Evolutionary conservation across 2,888 invertebrate genomes (phyloP).

Genomic region (Hyposoter dolosus): DNA sequence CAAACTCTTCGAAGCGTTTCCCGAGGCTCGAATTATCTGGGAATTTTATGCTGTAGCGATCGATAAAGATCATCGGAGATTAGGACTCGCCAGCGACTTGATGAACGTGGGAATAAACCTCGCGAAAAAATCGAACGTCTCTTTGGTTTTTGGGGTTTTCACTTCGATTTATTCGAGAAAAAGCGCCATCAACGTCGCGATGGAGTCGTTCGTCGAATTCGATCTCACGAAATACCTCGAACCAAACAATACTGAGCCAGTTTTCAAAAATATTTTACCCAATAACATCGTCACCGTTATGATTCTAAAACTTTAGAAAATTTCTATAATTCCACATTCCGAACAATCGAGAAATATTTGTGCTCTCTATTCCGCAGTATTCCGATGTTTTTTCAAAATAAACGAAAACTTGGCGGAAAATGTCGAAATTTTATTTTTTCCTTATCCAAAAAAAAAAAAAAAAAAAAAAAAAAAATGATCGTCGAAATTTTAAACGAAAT

Average conservation of each 20-base stretch:
- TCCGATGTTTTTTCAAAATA: too few relatives aligned
- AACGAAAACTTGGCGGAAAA: neutral
- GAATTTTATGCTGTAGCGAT: slow-evolving; percentile 75
- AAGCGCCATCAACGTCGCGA: slow-evolving; percentile 68
- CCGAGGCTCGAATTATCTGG: slow-evolving; percentile 59
- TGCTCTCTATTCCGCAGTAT: neutral
- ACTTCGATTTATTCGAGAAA: slow-evolving; percentile 71
- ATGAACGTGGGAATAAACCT: slow-evolving; percentile 64
- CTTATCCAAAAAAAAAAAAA: too few relatives aligned
- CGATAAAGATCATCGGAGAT: slow-evolving; percentile 69
- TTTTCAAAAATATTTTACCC: slow-evolving; percentile 62
- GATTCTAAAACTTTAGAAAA: slow-evolving; percentile 57
- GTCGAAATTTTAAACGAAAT: too few relatives aligned
- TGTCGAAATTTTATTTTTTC: neutral
- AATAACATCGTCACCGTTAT: slow-evolving; percentile 71
- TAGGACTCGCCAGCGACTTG: slow-evolving; percentile 70
- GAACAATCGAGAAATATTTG: neutral
- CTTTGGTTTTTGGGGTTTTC: slow-evolving; percentile 71
- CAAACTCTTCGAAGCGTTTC: slow-evolving; percentile 65
- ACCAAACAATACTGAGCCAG: slow-evolving; percentile 7
- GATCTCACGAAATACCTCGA: slow-evolving; percentile 66
- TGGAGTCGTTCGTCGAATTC: slow-evolving; percentile 65
- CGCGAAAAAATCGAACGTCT: slow-evolving; percentile 59
- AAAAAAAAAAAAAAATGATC: too few relatives aligned
- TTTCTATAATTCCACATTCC: neutral